Evolutionary conservation across 2,888 invertebrate species (phyloP).

Genomic region (Colletes collaris): DNA sequence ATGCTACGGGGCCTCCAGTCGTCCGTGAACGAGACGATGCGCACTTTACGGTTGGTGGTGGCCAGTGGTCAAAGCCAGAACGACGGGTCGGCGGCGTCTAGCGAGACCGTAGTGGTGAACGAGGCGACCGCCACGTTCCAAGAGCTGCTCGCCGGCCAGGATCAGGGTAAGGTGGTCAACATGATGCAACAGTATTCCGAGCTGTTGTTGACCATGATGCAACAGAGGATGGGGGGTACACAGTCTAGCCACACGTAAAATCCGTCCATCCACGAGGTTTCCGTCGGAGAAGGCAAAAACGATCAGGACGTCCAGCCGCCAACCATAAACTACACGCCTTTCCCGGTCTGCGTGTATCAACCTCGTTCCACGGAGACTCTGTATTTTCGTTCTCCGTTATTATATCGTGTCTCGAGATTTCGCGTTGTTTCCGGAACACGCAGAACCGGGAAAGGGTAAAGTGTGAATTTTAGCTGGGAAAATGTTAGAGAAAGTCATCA

Average conservation of each 20-base stretch:
- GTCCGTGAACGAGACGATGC: slow-evolving; percentile 82
- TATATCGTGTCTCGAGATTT: not conserved
- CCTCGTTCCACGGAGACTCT: too few species aligned
- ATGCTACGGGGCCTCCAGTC: slow-evolving; percentile 83
- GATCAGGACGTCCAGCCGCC: slow-evolving; percentile 9
- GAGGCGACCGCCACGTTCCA: slow-evolving; percentile 84
- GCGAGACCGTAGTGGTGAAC: slow-evolving; percentile 77
- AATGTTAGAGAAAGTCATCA: not conserved
- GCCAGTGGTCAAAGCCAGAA: slow-evolving; percentile 71
- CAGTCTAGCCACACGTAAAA: slow-evolving; percentile 78
- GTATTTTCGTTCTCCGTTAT: not conserved
- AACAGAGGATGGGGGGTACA: slow-evolving; percentile 84
- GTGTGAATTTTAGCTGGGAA: not conserved
- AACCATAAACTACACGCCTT: slow-evolving; percentile 8
- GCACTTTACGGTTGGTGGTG: slow-evolving; percentile 80
- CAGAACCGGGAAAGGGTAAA: not conserved
- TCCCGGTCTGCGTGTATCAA: slow-evolving; percentile 3
- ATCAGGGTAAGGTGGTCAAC: slow-evolving; percentile 84
- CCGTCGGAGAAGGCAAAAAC: slow-evolving; percentile 8
- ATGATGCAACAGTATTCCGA: slow-evolving; percentile 88
- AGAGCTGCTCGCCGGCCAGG: slow-evolving; percentile 82
- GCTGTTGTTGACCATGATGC: slow-evolving; percentile 85
- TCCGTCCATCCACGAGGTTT: slow-evolving; percentile 64
- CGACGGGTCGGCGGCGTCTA: slow-evolving; percentile 43
- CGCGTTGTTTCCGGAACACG: not conserved